Evolutionary conservation across 2,888 invertebrate species (phyloP).

Genomic region (Lutraria lutraria): DNA sequence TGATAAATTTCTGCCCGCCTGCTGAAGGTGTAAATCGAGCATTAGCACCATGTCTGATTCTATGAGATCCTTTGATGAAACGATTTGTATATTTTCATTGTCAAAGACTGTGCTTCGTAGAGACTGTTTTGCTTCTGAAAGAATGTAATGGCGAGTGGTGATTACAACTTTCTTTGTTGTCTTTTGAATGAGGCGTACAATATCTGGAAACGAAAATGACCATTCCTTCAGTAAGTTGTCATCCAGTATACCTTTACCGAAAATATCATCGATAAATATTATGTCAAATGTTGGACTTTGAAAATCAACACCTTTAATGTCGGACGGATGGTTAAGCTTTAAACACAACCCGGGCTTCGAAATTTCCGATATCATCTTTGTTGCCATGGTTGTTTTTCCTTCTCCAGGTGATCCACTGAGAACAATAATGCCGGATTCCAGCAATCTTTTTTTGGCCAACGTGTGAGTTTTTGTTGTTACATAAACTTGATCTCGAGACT

Average conservation of each 20-base stretch:
- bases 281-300: background rate
- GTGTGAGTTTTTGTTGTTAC: background rate
- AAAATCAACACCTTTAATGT: constrained; percentile 43
- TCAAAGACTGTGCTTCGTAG: constrained; percentile 21
- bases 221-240: constrained; percentile 49
- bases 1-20: background rate
- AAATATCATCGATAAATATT: constrained; percentile 59
- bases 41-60: constrained; percentile 41
- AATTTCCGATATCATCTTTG: constrained; percentile 37
- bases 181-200: constrained; percentile 14
- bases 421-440: constrained; percentile 26
- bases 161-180: constrained; percentile 44
- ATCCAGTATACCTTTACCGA: constrained; percentile 53
- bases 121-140: constrained; percentile 42
- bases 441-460: constrained; percentile 35
- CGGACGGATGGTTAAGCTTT: constrained; percentile 46
- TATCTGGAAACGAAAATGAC: constrained; percentile 36
- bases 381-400: constrained; percentile 60
- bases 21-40: constrained; percentile 33
- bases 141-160: constrained; percentile 57
- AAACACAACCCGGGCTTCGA: constrained; percentile 28
- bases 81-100: constrained; percentile 44
- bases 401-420: constrained; percentile 61
- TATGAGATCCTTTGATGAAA: constrained; percentile 52
- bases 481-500: background rate